Percentiles rank a stretch among this genome's conserved stretches.
Evolutionary conservation across 2,113 vertebrate genomes (phyloP).

Genomic region (Neoarius graeffei): DNA sequence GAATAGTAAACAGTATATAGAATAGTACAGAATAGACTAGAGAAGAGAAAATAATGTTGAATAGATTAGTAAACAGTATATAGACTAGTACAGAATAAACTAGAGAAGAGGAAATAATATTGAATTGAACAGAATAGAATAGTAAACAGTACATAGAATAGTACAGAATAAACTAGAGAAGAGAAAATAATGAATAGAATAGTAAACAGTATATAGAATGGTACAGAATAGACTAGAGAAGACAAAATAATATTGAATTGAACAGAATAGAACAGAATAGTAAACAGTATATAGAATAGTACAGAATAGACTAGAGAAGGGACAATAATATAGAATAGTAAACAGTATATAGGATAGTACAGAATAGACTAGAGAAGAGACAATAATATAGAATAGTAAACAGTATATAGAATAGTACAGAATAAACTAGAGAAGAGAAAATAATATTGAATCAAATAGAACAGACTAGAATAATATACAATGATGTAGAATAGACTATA

Average conservation of each 20-base stretch:
- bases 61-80: background rate
- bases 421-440: background rate
- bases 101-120: too few relatives aligned
- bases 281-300: background rate
- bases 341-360: background rate
- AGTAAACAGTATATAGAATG: background rate
- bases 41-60: too few relatives aligned
- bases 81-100: background rate
- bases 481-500: background rate
- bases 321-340: background rate
- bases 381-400: too few relatives aligned
- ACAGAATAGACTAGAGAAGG: background rate
- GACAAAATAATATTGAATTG: background rate
- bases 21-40: background rate
- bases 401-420: background rate
- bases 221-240: background rate
- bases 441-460: too few relatives aligned
- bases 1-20: background rate
- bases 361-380: background rate
- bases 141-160: background rate
- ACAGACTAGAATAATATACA: background rate
- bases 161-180: background rate
- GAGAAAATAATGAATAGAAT: background rate
- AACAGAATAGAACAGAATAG: background rate
- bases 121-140: background rate